phyloP scores from a whole-genome alignment of 2,113 vertebrate species.

The Pandion haliaetus region DNA sequence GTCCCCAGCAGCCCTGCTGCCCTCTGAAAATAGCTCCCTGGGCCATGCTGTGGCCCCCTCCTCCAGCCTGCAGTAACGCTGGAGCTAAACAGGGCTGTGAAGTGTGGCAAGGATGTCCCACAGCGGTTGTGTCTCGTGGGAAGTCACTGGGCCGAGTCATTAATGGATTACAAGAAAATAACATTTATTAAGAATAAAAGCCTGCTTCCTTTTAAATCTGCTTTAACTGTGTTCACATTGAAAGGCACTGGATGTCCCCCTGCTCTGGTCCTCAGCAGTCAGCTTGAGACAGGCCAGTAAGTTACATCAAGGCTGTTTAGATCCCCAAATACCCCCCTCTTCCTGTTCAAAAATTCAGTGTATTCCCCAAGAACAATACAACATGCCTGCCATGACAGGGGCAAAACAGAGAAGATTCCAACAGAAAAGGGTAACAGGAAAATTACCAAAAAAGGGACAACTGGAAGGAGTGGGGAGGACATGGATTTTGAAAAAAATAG shows the following conservation, averaged over 20 bases:
- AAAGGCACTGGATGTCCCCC: background rate
- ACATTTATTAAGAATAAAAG: background rate
- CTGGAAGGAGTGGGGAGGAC: background rate
- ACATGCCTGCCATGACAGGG: background rate
- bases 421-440: background rate
- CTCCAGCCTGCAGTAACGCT: accelerated
- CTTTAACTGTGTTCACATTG: background rate
- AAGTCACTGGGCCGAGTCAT: background rate
- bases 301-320: background rate
- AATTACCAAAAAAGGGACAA: background rate
- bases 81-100: background rate
- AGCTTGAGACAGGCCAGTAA: background rate
- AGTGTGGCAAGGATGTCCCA: accelerated
- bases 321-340: background rate
- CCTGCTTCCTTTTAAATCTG: background rate
- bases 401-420: background rate
- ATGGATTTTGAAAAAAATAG: background rate
- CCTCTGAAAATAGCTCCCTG: background rate
- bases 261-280: background rate
- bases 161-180: background rate
- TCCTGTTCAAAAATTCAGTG: background rate
- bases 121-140: accelerated
- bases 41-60: accelerated
- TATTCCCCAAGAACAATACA: background rate
- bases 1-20: background rate